Evolutionary conservation across 2,797 vertebrate species (phyloP), one percentile per base, ranked within the genome.

Genomic region (Leptodactylus fallax): DNA sequence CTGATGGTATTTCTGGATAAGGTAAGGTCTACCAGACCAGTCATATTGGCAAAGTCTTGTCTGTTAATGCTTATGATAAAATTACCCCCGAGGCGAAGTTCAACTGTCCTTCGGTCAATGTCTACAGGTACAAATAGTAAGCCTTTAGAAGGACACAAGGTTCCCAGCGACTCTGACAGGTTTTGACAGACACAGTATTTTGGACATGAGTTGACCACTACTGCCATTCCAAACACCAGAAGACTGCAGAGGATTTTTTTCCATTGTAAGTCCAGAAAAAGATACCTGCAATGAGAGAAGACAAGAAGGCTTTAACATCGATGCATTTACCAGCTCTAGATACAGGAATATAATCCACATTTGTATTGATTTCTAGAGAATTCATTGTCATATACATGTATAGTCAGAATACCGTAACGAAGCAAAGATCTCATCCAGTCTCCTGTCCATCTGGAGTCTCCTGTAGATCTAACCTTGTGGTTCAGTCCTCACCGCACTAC

Each of bases 151-250:
- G 98, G 98, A 88, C 98, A 99, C 85, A 99, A 93, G 6, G 98
- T 99, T 58, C 98, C 98, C 89, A 99, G 93, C 45, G 98, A 99
- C 92, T 99, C 98, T 19, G 98, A 99, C 78, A 99, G 94, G 93
- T 99, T 99, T 95, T 99, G 98, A 93, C 98, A 99, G 92, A 98
- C 96, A 85, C 98, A 99, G 81, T 99, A 99, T 95, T 99, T 99
- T 91, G 98, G 98, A 95, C 98, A 99, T 92, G 97, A 97, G 6
- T 95, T 96, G 91, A 96, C 97, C 88, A 94, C 95, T 27, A 96
- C 94, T 92, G 96, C 94, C 92, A 96, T 97, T 97, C 97, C 98
- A 96, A 99, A 95, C 87, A 98, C 94, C 94, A 99, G 95, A 95
- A 99, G 95, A 93, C 97, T 92, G 91, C 96, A 96, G 94, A 98